Evolutionary conservation across 2,113 vertebrate genomes (phyloP).

Genomic region (Actenoides hombroni): DNA sequence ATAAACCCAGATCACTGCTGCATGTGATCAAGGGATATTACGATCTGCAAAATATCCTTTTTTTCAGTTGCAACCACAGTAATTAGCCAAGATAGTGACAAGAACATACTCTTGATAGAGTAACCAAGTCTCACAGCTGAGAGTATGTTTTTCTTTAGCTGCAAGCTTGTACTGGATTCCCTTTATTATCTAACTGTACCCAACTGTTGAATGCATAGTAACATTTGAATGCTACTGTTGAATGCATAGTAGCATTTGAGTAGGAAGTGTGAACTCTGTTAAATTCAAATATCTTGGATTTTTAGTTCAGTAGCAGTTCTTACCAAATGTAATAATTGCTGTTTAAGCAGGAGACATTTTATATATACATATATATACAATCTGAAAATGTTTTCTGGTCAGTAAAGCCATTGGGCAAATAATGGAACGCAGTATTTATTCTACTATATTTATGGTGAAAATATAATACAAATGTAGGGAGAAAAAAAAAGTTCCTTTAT

Average conservation of each 20-base stretch:
- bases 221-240: not conserved
- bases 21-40: not conserved
- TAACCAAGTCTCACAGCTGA: not conserved
- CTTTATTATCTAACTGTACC: not conserved
- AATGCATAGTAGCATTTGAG: not conserved
- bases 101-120: not conserved
- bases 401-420: not conserved
- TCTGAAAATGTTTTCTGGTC: not conserved
- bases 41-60: not conserved
- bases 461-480: not conserved
- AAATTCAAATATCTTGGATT: not conserved
- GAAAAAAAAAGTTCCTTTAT: not conserved
- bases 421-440: not conserved
- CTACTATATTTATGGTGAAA: not conserved
- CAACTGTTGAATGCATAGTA: not conserved
- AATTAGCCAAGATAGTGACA: not conserved
- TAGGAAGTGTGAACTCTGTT: not conserved
- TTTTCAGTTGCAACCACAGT: not conserved
- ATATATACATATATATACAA: accelerated
- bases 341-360: not conserved
- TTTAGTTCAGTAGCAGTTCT: not conserved
- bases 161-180: not conserved
- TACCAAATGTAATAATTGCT: not conserved
- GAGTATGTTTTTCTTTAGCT: not conserved
- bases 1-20: not conserved